phyloP scores from a whole-genome alignment of 2,797 vertebrate species.

The Aythya fuligula region DNA sequence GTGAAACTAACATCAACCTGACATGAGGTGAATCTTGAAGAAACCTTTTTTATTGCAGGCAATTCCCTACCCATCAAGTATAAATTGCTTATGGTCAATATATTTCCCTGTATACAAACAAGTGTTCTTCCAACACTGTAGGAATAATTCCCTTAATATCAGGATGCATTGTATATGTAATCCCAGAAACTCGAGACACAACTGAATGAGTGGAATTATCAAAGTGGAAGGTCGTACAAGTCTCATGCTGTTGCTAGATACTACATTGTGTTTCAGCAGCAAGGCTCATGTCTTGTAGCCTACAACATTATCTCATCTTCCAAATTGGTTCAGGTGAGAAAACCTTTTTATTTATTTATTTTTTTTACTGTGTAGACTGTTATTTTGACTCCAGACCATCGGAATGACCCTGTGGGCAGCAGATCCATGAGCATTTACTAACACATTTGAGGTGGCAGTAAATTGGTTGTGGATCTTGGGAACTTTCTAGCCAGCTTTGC shows the following conservation, averaged over 20 bases:
- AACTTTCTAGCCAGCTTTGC: not conserved
- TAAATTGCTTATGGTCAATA: not conserved
- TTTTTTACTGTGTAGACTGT: not conserved
- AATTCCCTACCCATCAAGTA: not conserved
- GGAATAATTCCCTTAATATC: not conserved
- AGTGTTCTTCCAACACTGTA: not conserved
- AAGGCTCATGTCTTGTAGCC: not conserved
- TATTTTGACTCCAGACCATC: not conserved
- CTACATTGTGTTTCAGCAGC: not conserved
- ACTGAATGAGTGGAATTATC: not conserved
- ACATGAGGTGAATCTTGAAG: not conserved
- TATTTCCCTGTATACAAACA: not conserved
- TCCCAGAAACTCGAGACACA: not conserved
- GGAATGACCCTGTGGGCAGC: not conserved
- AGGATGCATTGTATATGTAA: not conserved
- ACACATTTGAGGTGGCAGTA: not conserved
- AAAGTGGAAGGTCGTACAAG: not conserved
- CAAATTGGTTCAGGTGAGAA: not conserved
- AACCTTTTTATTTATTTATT: not conserved
- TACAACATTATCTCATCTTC: not conserved
- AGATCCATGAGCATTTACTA: not conserved
- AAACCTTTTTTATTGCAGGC: not conserved
- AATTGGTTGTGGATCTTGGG: not conserved
- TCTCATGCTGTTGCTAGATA: not conserved
- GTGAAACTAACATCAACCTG: not conserved